A percentile compares a stretch with the other conserved stretches of the same genome.
These are phyloP conservation scores for Cloeon dipterum DNA, from an alignment of 2,888 invertebrate species.

Conservation along the genomic window DNA sequence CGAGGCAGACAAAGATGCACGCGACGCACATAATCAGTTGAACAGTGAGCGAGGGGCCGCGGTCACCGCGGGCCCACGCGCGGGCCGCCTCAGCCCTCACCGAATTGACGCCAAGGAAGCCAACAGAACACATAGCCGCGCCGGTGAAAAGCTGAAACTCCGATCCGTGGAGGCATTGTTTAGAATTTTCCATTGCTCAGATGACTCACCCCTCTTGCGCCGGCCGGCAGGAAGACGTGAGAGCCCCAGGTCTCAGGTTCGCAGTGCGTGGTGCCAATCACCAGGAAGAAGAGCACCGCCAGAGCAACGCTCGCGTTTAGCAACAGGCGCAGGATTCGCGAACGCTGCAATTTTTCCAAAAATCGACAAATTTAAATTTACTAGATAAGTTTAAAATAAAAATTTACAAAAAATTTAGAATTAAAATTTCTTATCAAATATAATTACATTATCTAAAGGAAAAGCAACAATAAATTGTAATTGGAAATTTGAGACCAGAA, in stretches of 20 bases:
- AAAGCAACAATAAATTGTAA: too few relatives aligned
- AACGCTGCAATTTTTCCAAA: constrained; percentile 20
- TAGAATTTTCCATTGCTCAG: too few relatives aligned
- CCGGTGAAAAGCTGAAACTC: constrained; percentile 19
- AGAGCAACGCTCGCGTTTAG: constrained; percentile 15
- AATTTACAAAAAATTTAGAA: too few relatives aligned
- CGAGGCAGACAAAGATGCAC: neutral
- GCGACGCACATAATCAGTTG: neutral
- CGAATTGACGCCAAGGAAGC: constrained; percentile 17
- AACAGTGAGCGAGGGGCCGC: constrained; percentile 8
- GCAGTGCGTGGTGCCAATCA: constrained; percentile 19
- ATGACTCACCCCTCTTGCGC: constrained; percentile 5
- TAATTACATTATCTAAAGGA: too few relatives aligned
- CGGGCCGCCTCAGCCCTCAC: constrained; percentile 3
- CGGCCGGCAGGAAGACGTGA: constrained; percentile 10
- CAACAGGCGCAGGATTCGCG: constrained; percentile 17
- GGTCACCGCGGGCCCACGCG: constrained; percentile 8
- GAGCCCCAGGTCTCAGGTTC: constrained; percentile 17
- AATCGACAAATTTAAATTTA: too few relatives aligned
- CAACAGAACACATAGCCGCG: constrained; percentile 19
- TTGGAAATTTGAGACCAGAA: too few relatives aligned
- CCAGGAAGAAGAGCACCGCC: constrained; percentile 18
- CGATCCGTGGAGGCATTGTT: too few relatives aligned
- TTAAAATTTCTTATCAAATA: too few relatives aligned
- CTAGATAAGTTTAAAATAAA: too few relatives aligned